Evolutionary conservation across 1,140 invertebrate genomes (phyloP), one percentile per base, ranked within the genome.

Genomic region (Melitaea cinxia): DNA sequence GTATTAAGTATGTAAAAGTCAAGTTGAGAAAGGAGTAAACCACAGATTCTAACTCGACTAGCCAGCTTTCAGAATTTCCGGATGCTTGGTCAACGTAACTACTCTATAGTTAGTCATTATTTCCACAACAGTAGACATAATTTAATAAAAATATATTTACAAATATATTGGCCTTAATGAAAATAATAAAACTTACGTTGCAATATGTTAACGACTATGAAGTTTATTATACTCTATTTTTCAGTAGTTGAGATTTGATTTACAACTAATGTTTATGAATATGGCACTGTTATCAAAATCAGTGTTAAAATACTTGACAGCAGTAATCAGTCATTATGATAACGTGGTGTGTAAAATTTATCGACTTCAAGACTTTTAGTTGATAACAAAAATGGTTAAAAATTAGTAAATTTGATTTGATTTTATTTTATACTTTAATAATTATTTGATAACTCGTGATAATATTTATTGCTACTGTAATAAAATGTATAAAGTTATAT

Each of bases 251-350:
- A 47, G 42, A 23, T 21, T 17, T 47, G 42, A 23, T n/a, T 47
- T 47, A 47, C 21, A 47, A 23, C 19, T 1, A 42, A n/a, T 47
- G 42, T n/a, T 47, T 19, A 10, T 19, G 42, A 39, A 24, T 55
- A 39, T 39, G 33, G 33, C 15, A 7, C 4, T 6, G 23, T 62
- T 54, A 62, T 35, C 52, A 54, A 62, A 61, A 62, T 55, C 60
- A 55, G 50, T 47, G 60, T 45, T 10, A 28, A 45, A 45, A 62
- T 17, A 47, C 45, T 24, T 60, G 47, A 60, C 35, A 50, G 49
- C 19, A 5, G 23, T 23, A 55, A 50, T 61, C 49, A 62, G 12
- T 26, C 50, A 62, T 62, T 52, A 21, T n/a, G 50, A 54, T 54
- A 54, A 5, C 42, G 42, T 14, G 12, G 10, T 33, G 30, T 35